Conservation (phyloP, 2,113 vertebrate genomes). For the Macroglossus sobrinus region DNA sequence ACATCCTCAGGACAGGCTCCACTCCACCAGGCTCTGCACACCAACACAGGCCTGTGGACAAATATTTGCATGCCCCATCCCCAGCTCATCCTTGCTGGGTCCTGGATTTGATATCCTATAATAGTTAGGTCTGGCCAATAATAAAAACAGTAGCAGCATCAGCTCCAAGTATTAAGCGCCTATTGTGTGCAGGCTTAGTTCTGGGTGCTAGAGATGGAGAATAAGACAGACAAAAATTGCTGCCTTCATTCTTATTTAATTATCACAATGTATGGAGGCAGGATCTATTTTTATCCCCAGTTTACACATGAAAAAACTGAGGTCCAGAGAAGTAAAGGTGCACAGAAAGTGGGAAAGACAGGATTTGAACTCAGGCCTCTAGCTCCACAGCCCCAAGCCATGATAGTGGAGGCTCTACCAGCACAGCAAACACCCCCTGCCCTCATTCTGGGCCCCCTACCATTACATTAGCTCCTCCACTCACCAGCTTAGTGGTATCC, state of each 20-base stretch:
- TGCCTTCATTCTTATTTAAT: neutral
- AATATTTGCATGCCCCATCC: neutral
- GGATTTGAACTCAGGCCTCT: neutral
- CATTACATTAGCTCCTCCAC: neutral
- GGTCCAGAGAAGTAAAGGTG: neutral
- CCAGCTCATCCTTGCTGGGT: neutral
- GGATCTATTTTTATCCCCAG: neutral
- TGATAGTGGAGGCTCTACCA: fast-evolving
- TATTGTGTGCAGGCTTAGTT: neutral
- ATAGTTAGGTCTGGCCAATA: neutral
- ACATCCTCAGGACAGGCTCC: neutral
- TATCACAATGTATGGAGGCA: neutral
- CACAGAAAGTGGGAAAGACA: neutral
- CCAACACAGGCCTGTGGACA: neutral
- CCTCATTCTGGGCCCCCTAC: neutral
- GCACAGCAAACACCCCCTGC: neutral
- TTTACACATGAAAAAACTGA: slow-evolving; percentile 17
- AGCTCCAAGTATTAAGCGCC: neutral
- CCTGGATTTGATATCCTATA: neutral
- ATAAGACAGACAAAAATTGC: neutral
- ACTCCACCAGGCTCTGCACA: neutral
- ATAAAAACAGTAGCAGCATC: neutral
- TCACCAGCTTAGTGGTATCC: slow-evolving; percentile 97
- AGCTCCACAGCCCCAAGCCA: neutral
- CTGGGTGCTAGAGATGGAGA: neutral